phyloP scores from a whole-genome alignment of 2,797 vertebrate species.

The Darevskia nairensis region DNA sequence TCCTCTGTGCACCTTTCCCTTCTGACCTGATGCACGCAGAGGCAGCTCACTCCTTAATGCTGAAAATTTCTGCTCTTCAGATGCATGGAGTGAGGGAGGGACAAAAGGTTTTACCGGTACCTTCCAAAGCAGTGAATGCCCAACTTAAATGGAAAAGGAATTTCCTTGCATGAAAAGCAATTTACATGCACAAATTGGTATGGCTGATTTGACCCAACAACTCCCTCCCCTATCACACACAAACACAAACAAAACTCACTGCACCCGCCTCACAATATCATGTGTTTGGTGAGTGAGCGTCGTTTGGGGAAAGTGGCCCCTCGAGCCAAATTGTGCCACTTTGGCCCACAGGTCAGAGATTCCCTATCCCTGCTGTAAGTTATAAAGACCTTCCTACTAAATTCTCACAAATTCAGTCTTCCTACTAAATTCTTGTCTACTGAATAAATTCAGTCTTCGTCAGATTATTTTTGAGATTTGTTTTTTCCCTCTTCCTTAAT shows the following conservation, averaged over 20 bases:
- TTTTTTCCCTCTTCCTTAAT: not conserved
- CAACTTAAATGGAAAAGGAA: not conserved
- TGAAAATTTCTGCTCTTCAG: not conserved
- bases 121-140: not conserved
- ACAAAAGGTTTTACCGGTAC: not conserved
- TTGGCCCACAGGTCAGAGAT: too few species aligned
- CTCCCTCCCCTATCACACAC: too few species aligned
- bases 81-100: not conserved
- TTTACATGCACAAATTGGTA: too few species aligned
- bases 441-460: not conserved
- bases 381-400: too few species aligned
- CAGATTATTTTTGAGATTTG: not conserved
- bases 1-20: constrained; percentile 3
- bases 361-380: too few species aligned
- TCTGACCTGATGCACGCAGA: not conserved
- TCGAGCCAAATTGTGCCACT: too few species aligned
- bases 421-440: not conserved
- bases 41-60: not conserved
- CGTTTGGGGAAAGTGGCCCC: too few species aligned
- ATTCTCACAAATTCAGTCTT: too few species aligned
- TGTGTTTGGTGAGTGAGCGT: too few species aligned
- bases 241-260: too few species aligned
- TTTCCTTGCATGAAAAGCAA: not conserved
- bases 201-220: too few species aligned
- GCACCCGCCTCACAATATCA: too few species aligned